phyloP scores from a whole-genome alignment of 2,113 vertebrate genomes.

The Oncorhynchus masou region DNA sequence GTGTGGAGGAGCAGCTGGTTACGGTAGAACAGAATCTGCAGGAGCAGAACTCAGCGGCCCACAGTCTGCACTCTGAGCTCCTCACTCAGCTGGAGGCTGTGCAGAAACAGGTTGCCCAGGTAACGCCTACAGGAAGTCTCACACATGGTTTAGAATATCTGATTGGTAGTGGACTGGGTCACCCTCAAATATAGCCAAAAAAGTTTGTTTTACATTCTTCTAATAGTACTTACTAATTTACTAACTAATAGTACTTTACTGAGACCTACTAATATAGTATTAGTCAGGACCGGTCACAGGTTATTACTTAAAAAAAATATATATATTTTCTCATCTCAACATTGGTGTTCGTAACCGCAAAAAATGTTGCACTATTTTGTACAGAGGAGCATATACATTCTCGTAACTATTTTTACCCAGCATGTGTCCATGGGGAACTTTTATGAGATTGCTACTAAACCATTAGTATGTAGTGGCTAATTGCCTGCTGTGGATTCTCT shows the following conservation, averaged over 20 bases:
- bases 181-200: too few relatives aligned
- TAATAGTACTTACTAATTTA: too few relatives aligned
- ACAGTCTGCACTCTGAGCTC: slow-evolving; percentile 32
- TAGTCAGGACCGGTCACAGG: too few relatives aligned
- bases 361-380: neutral
- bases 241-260: too few relatives aligned
- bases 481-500: slow-evolving; percentile 36
- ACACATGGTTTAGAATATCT: neutral
- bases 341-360: neutral
- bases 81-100: slow-evolving; percentile 38
- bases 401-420: slow-evolving; percentile 51
- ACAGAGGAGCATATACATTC: slow-evolving; percentile 16
- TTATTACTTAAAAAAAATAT: neutral
- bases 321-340: neutral
- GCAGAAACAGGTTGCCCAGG: slow-evolving; percentile 41
- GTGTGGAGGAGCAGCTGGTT: slow-evolving; percentile 48
- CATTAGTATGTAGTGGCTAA: slow-evolving; percentile 46
- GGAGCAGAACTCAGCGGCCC: slow-evolving; percentile 29
- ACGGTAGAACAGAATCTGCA: slow-evolving; percentile 38
- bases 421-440: slow-evolving; percentile 25
- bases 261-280: too few relatives aligned
- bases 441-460: slow-evolving; percentile 47
- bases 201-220: too few relatives aligned
- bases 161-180: too few relatives aligned
- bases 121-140: slow-evolving; percentile 9